Base-by-base conservation (phyloP, 2,113 vertebrate genomes). In the Tylochromis polylepis region DNA sequence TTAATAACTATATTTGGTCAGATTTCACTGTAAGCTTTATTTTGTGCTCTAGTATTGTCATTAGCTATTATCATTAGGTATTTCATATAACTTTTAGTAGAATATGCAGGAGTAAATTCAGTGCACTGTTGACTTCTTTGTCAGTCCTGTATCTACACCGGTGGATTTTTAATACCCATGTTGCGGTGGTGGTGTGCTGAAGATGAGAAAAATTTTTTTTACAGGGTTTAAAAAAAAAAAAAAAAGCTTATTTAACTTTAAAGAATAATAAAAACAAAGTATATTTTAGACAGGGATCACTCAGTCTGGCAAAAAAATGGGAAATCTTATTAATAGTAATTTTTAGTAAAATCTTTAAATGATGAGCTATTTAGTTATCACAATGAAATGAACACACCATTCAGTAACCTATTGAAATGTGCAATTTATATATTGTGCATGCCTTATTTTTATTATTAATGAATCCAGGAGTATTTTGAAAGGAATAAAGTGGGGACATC, bases 201-300 rank as follows among this genome's bases (percentile, higher is more conserved):
- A 67, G 8, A 55, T 53, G 62, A 70, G 81, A 43, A n/a, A n/a
- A 70, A n/a, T 49, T 16, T 41, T 14, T 27, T 53, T 77, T 34
- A 58, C 67, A 62, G 36, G 77, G 10, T 83, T 88, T 78, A 59
- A 36, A 67, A 70, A 80, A n/a, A n/a, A n/a, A n/a, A n/a, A n/a
- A n/a, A n/a, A n/a, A n/a, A n/a, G 22, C 72, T 85, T 91, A 91
- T 93, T 88, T 89, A 94, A 87, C 38, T n/a, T 80, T 29, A 59
- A 79, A 29, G 24, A 65, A 53, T 65, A 12, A 65, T 67, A 36
- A 11, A 14, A 86, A 81, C 34, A 29, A n/a, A 49, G 91, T 94
- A 89, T 94, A 94, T 94, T 91, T 87, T 59, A 82, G 78, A 56
- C 79, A 75, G 34, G 46, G 38, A 70, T 81, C 62, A 29, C 20